These are phyloP conservation scores for Carassius carassius DNA, from an alignment of 2,113 vertebrate genomes.

Conservation along the genomic window DNA sequence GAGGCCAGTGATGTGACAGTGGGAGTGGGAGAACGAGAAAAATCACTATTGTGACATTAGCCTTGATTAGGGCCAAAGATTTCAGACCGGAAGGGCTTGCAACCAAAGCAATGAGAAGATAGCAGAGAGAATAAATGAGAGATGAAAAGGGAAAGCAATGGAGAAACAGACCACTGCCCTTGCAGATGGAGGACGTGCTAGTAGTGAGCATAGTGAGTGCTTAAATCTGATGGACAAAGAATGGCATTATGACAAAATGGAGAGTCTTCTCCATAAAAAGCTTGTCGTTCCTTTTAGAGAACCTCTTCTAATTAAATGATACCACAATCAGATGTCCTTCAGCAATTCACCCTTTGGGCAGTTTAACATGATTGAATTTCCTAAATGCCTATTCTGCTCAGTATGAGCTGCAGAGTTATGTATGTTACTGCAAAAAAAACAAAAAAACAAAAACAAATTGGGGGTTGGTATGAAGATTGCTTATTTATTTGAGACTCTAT, in stretches of 20 bases:
- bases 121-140: background rate
- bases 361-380: background rate
- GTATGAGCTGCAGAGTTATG: background rate
- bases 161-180: background rate
- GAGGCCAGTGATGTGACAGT: background rate
- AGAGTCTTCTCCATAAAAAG: background rate
- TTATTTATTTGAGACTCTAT: too few relatives aligned
- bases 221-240: background rate
- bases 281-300: background rate
- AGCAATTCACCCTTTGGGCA: background rate
- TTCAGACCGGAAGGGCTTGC: background rate
- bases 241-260: background rate
- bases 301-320: background rate
- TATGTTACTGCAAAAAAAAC: too few relatives aligned
- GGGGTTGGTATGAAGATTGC: too few relatives aligned
- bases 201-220: background rate
- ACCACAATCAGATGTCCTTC: background rate
- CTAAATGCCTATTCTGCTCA: background rate
- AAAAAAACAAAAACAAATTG: too few relatives aligned
- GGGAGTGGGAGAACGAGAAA: background rate
- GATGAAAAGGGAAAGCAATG: background rate
- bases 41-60: slow-evolving; percentile 18
- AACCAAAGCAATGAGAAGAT: background rate
- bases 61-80: slow-evolving; percentile 1
- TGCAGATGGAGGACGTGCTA: slow-evolving; percentile 7